phyloP scores from a whole-genome alignment of 1,140 invertebrate genomes.

The Harlomillsia oculata region DNA sequence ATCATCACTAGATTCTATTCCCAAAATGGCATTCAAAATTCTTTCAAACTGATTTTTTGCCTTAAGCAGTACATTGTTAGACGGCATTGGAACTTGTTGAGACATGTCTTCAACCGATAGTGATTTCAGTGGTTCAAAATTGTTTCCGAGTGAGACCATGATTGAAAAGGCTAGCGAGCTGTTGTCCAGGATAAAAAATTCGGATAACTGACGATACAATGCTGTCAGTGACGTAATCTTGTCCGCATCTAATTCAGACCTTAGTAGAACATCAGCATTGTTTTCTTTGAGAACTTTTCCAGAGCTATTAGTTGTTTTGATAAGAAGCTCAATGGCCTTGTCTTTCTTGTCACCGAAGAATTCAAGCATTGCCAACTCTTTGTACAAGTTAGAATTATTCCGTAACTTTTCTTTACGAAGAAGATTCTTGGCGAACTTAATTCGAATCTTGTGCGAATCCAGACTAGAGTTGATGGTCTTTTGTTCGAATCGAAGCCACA shows the following conservation, averaged over 20 bases:
- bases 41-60: constrained; percentile 27
- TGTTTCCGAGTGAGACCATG: constrained; percentile 23
- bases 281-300: constrained; percentile 3
- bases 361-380: constrained; percentile 33
- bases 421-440: constrained; percentile 23
- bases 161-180: constrained; percentile 4
- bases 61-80: constrained; percentile 19
- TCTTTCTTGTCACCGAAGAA: constrained; percentile 25
- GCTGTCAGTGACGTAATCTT: too few species aligned
- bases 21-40: background rate
- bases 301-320: constrained; percentile 26
- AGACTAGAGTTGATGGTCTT: background rate
- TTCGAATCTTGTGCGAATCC: constrained; percentile 16
- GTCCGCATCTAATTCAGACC: constrained; percentile 21
- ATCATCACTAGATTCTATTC: background rate
- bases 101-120: background rate
- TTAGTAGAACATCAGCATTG: background rate
- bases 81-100: constrained; percentile 1
- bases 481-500: constrained; percentile 28
- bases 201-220: constrained; percentile 26
- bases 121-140: constrained; percentile 12
- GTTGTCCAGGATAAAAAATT: constrained; percentile 24
- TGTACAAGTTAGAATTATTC: constrained; percentile 15
- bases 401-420: constrained; percentile 30
- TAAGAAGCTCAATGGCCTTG: constrained; percentile 21